Evolutionary conservation across 2,113 vertebrate species (phyloP).

Genomic region (Butorides virescens): DNA sequence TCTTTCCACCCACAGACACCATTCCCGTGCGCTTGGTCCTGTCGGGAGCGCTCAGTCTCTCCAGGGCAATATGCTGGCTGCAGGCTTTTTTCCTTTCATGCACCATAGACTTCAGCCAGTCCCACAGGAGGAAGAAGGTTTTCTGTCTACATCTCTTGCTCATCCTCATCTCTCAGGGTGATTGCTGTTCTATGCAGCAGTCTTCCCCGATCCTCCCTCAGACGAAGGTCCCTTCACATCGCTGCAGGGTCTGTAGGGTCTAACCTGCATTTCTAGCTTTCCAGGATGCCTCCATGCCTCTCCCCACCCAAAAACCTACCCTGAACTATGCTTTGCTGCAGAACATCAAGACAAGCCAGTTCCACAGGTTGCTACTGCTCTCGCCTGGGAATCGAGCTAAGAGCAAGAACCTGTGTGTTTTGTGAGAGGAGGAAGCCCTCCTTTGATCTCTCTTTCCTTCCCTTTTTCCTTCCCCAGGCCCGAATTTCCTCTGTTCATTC

Average conservation of each 20-base stretch:
- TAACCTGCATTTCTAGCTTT: slow-evolving; percentile 46
- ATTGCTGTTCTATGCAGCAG: fast-evolving
- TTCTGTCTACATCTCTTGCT: neutral
- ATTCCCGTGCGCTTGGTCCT: neutral
- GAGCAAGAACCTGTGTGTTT: neutral
- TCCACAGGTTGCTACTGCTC: neutral
- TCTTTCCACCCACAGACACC: neutral
- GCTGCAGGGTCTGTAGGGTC: neutral
- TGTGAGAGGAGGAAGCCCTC: neutral
- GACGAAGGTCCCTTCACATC: neutral
- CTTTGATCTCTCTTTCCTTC: neutral
- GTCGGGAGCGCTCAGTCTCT: neutral
- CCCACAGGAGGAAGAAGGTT: neutral
- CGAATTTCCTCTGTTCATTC: neutral
- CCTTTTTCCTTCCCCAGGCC: neutral
- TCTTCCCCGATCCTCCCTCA: neutral
- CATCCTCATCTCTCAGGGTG: neutral
- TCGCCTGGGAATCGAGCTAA: neutral
- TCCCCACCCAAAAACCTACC: slow-evolving; percentile 5
- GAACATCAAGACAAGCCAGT: slow-evolving; percentile 30
- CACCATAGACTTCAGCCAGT: neutral
- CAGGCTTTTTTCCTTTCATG: neutral
- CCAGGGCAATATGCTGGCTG: fast-evolving
- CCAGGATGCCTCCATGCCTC: neutral
- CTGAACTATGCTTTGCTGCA: neutral